Base-by-base conservation (phyloP, 2,797 vertebrate species). In the Menidia menidia region DNA sequence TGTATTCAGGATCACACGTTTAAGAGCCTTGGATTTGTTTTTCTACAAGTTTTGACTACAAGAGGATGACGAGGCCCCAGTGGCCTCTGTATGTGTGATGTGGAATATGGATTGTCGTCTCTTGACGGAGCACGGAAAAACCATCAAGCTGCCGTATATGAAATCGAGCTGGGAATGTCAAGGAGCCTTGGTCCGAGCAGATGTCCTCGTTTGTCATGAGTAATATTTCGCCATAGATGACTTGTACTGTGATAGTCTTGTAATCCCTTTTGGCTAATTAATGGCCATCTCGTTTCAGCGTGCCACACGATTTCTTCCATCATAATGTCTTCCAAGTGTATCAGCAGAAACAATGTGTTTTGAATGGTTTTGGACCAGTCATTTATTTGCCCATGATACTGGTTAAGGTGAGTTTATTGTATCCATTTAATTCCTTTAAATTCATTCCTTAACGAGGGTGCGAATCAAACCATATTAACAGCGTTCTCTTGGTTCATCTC, bases 201-300 rank as follows among this genome's bases (percentile, higher is more conserved):
- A 87, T 87, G 89, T 88, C 71, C 82, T 84, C 60, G 65, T 86
- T 90, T 89, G 79, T 84, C 69, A 63, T 60, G 61, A 86, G 75
- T 87, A 77, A 64, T 69, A 68, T 69, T 65, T 77, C 83, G 75
- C 80, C 68, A 69, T 60, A 77, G 69, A 74, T 64, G 72, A 80
- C 71, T 63, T 78, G 50, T 42, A 60, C 68, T 70, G 62, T 83
- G 81, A 78, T 72, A 67, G 66, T 77, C 78, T 81, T 80, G 80
- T 83, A 84, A 84, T 89, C 84, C 77, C 71, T 62, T 83, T 82
- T 82, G 83, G 78, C 71, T 87, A 87, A 87, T 87, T 86, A 89
- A 72, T 16, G 14, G 44, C 63, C 52, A 68, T 75, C 73, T 82
- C 70, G 65, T 74, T 61, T 64, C 64, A 66, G 82, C 65, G 67